Conservation (phyloP, 2,113 vertebrate genomes). For the Lonchura striata region DNA sequence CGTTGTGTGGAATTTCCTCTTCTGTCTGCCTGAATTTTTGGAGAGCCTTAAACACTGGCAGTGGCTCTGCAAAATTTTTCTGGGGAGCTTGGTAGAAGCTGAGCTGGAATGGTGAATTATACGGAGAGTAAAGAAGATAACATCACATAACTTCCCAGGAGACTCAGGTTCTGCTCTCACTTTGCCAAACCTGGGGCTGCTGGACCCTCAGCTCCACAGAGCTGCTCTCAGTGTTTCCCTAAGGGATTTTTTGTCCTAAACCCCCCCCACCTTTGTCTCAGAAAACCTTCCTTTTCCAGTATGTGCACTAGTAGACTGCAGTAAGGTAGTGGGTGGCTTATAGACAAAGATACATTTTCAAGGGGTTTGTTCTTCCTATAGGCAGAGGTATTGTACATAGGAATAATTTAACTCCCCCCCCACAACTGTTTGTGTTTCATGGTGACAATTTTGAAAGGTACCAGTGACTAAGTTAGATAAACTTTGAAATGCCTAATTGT, state of each 20-base stretch:
- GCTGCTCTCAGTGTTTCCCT: background rate
- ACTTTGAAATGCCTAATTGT: conserved; percentile 46
- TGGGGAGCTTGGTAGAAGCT: background rate
- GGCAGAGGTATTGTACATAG: background rate
- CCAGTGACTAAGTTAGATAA: conserved; percentile 19
- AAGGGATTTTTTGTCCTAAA: background rate
- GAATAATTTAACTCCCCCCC: background rate
- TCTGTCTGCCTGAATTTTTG: conserved; percentile 47
- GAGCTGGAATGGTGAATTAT: conserved; percentile 8
- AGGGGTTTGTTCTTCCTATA: background rate
- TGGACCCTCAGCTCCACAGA: background rate
- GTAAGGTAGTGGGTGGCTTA: background rate
- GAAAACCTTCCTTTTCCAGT: background rate
- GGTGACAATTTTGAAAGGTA: background rate
- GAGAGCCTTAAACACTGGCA: conserved; percentile 27
- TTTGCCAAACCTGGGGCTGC: background rate
- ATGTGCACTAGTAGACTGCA: background rate
- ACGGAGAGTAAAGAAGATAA: background rate
- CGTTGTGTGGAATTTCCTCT: background rate
- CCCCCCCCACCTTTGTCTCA: background rate
- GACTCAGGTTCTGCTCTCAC: background rate
- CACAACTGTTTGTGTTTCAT: background rate
- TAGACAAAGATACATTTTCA: background rate
- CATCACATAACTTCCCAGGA: background rate
- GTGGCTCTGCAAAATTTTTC: background rate